These are phyloP conservation scores for Xenopus petersii DNA, from an alignment of 2,797 vertebrate species.

Conservation along the genomic window DNA sequence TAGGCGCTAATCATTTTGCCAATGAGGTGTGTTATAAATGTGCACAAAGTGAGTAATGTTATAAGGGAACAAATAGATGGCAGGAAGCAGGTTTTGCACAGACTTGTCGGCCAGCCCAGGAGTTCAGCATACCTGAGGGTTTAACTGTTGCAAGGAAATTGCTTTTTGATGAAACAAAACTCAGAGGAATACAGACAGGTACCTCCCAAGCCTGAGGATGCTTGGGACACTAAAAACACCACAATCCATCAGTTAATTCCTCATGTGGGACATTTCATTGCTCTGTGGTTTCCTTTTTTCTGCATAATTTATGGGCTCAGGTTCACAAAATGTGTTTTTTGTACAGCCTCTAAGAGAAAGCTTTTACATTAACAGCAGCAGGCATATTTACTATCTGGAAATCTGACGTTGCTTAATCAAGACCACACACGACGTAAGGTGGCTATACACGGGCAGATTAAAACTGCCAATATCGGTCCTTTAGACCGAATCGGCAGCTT, in stretches of 20 bases:
- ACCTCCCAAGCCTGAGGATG: constrained; percentile 15
- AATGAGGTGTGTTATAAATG: constrained; percentile 17
- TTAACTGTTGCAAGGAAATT: constrained; percentile 11
- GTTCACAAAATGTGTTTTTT: no score
- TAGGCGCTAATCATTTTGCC: constrained; percentile 4
- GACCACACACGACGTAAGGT: no score
- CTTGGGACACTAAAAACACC: constrained; percentile 1
- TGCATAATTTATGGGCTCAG: no score
- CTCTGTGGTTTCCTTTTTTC: neutral
- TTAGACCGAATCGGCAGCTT: no score
- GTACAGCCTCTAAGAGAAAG: no score
- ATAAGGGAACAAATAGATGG: constrained; percentile 21
- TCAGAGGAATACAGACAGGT: neutral
- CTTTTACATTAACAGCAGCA: no score
- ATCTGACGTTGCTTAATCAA: no score
- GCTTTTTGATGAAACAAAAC: constrained; percentile 14
- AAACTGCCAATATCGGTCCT: no score
- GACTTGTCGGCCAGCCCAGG: constrained; percentile 21
- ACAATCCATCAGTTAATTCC: constrained; percentile 24
- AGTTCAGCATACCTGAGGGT: constrained; percentile 9
- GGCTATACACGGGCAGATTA: no score
- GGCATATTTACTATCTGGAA: no score
- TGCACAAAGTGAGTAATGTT: constrained; percentile 34
- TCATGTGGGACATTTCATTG: neutral
- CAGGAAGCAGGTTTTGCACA: constrained; percentile 22